phyloP scores from a whole-genome alignment of 2,888 invertebrate genomes.

The Cheilosia grossa region DNA sequence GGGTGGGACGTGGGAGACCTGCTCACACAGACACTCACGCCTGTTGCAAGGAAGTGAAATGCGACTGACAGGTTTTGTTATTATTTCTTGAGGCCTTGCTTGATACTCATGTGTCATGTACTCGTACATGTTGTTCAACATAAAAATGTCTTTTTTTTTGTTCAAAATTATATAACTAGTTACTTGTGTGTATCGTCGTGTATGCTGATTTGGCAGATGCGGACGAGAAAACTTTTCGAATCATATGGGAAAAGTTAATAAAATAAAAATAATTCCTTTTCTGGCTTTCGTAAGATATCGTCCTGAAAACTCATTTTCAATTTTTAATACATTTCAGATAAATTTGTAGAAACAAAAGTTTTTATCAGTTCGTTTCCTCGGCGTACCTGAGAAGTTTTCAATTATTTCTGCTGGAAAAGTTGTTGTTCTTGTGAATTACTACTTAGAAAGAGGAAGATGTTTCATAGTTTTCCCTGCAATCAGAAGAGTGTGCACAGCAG shows the following conservation, averaged over 20 bases:
- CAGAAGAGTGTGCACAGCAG: neutral
- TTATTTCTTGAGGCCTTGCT: conserved; percentile 20
- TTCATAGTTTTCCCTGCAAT: neutral
- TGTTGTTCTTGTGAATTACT: neutral
- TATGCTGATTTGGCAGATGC: neutral
- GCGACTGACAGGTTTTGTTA: conserved; percentile 29
- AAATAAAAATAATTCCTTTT: neutral
- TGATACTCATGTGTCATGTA: neutral
- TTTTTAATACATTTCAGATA: conserved; percentile 30
- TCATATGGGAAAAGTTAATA: conserved; percentile 10
- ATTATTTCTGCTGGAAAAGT: neutral
- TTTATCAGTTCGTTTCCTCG: conserved; percentile 11
- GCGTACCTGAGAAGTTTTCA: conserved; percentile 1
- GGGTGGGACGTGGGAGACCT: neutral
- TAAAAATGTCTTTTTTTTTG: conserved; percentile 22
- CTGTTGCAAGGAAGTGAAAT: conserved; percentile 21
- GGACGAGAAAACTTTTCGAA: neutral
- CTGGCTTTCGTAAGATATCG: neutral
- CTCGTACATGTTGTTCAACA: conserved; percentile 11
- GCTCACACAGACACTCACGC: conserved; percentile 7
- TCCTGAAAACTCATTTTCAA: conserved; percentile 10
- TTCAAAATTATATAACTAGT: neutral
- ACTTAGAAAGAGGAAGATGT: neutral
- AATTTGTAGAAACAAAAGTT: neutral
- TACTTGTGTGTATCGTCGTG: neutral